Evolutionary conservation across 2,113 vertebrate species (phyloP), one percentile per base, ranked within the genome.

Genomic region (Hippotragus niger): DNA sequence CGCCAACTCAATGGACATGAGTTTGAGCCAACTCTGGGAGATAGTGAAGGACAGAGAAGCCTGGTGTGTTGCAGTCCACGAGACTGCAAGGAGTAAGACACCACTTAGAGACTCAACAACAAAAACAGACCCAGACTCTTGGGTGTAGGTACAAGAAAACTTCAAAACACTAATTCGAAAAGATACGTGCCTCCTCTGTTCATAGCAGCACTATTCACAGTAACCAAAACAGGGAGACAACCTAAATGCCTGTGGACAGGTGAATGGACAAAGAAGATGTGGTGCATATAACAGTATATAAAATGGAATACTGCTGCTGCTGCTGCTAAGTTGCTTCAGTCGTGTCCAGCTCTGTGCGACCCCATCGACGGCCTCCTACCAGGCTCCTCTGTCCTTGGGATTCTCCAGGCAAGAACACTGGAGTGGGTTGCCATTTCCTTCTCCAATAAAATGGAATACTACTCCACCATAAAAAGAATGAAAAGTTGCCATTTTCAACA

Each of bases 211-310:
- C 31, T 14, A 23, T 23, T 82, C 6, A n/a, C 80, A n/a, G 11
- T n/a, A 52, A 3, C 80, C 47, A 2, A 82, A 33, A n/a, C 27
- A n/a, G 7, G 31, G 31, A 52, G 12, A 21, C 47, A n/a, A 82
- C 31, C 31, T n/a, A n/a, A 7, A 23, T 13, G 31, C 5, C 80
- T 3, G 19, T 13, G 2, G 47, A 21, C 31, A n/a, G 47, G 33
- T 21, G 17, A 4, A n/a, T 13, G 31, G 80, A n/a, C 50, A n/a
- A n/a, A 82, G 45, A 19, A 81, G 47, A 81, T 3, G 10, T 1
- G 31, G 10, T 29, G 2, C 7, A 43, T 47, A 5, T 2, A 29
- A 9, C 40, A 27, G 7, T 0, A 14, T 7, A 14, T 7, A 6
- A 16, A 50, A 0, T 80, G 76, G 7, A 33, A 81, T 3, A 6